phyloP scores from a whole-genome alignment of 2,797 vertebrate species.

The Takifugu ocellatus region DNA sequence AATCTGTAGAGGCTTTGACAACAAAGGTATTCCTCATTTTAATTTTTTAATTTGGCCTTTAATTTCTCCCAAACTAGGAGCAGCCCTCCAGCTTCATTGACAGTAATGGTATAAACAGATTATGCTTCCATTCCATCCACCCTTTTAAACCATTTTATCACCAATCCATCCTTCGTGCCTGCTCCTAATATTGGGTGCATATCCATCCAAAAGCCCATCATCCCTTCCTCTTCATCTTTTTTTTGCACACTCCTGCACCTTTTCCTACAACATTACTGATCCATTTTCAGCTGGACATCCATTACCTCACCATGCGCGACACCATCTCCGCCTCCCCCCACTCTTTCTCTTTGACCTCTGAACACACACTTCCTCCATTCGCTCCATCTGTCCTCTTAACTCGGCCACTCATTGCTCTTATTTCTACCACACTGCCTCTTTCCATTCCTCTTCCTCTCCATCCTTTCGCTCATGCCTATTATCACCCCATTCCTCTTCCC shows the following conservation, averaged over 20 bases:
- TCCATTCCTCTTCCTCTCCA: slow-evolving; percentile 28
- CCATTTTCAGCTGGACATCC: slow-evolving; percentile 28
- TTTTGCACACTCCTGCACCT: slow-evolving; percentile 13
- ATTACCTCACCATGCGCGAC: slow-evolving; percentile 27
- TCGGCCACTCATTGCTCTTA: slow-evolving; percentile 40
- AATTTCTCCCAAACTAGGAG: background rate
- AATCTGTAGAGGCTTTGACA: no score
- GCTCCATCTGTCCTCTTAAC: slow-evolving; percentile 24
- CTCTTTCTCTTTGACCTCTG: slow-evolving; percentile 19
- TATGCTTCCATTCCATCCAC: background rate
- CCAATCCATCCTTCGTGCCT: slow-evolving; percentile 18
- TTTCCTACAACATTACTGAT: slow-evolving; percentile 22
- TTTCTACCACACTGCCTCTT: slow-evolving; percentile 9
- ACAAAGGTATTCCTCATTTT: background rate
- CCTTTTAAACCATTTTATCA: slow-evolving; percentile 27
- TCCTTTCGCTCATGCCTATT: slow-evolving; percentile 10
- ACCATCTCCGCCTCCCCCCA: background rate
- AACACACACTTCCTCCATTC: slow-evolving; percentile 2
- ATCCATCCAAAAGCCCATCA: slow-evolving; percentile 27
- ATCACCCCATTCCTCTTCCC: slow-evolving; percentile 40
- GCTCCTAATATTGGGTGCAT: slow-evolving; percentile 13
- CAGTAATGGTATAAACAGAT: no score
- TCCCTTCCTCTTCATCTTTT: slow-evolving; percentile 26
- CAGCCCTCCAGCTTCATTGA: background rate
- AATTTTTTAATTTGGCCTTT: slow-evolving; percentile 1